Base-by-base conservation (phyloP, 2,888 invertebrate genomes). In the Drosophila atripex region DNA sequence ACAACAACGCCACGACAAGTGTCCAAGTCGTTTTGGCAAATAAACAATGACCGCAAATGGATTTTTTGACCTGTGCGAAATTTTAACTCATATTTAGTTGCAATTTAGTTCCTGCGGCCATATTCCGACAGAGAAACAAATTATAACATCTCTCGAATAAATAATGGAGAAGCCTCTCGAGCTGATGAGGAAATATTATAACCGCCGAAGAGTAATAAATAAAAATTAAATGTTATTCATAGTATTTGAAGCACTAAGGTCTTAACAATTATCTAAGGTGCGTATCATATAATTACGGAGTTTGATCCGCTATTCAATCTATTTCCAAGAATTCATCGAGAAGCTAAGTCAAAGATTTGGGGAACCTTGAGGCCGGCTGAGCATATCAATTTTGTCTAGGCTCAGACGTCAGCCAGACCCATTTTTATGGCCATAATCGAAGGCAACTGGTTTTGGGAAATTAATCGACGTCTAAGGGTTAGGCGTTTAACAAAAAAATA, bases 381-480 rank as follows among this genome's bases (percentile, higher is more conserved):
- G 25, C n/a, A 18, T 46, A 56, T 25, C 43, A 11, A 69, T 64
- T 35, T 64, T 46, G 18, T 21, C 30, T 53, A 58, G 47, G 25
- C 58, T 21, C 14, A 25, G 28, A 69, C 71, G 25, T 41, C 25
- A 70, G 64, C 71, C 47, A 56, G 65, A 65, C 65, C 71, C 21
- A 65, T 49, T 65, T 65, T 43, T 49, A 56, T 21, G 32, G 21
- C 47, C 65, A 65, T 58, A 70, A 43, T 35, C 47, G 46, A 47
- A 28, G 28, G 41, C 21, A 71, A 66, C 65, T 43, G 65, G 65
- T 66, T 66, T 28, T 21, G 43, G 41, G 25, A 35, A 71, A 71
- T 45, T 50, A 71, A 49, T 66, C 71, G 71, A 5, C 47, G 43
- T 59, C 43, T 59, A 71, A 66, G 65, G 65, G 65, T 49, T 50